Evolutionary conservation across 2,797 vertebrate genomes (phyloP).

Genomic region (Semotilus atromaculatus): DNA sequence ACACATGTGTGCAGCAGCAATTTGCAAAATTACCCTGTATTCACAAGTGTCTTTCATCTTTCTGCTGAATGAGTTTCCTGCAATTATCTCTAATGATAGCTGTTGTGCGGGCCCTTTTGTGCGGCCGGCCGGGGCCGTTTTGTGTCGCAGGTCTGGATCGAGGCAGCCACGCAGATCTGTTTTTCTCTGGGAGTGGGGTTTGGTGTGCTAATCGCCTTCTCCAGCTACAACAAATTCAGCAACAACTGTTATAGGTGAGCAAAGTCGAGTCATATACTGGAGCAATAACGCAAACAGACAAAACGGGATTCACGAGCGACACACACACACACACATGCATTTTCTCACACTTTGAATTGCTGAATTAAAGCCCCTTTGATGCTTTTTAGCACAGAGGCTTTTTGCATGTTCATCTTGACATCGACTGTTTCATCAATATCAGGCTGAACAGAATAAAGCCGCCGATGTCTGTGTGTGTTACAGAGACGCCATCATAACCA

Average conservation of each 20-base stretch:
- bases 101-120: conserved; percentile 73
- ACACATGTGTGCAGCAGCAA: conserved; percentile 84
- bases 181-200: conserved; percentile 95
- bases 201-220: conserved; percentile 93
- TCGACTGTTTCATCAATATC: background rate
- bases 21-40: conserved; percentile 89
- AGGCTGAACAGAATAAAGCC: background rate
- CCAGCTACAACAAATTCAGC: conserved; percentile 95
- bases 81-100: conserved; percentile 91
- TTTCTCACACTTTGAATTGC: conserved; percentile 32
- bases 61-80: conserved; percentile 89
- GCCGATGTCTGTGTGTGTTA: conserved; percentile 6
- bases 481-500: conserved; percentile 92
- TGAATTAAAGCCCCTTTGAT: conserved; percentile 71
- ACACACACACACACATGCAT: conserved; percentile 7
- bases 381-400: conserved; percentile 36
- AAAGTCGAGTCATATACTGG: background rate
- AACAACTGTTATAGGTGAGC: conserved; percentile 92
- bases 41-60: conserved; percentile 89
- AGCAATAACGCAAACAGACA: background rate
- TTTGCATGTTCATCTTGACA: conserved; percentile 47
- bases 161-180: conserved; percentile 92
- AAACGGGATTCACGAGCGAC: background rate
- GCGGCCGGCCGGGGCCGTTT: conserved; percentile 71
- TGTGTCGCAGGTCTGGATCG: conserved; percentile 91